phyloP scores from a whole-genome alignment of 1,140 invertebrate genomes.

The Mesaphorura yosii region DNA sequence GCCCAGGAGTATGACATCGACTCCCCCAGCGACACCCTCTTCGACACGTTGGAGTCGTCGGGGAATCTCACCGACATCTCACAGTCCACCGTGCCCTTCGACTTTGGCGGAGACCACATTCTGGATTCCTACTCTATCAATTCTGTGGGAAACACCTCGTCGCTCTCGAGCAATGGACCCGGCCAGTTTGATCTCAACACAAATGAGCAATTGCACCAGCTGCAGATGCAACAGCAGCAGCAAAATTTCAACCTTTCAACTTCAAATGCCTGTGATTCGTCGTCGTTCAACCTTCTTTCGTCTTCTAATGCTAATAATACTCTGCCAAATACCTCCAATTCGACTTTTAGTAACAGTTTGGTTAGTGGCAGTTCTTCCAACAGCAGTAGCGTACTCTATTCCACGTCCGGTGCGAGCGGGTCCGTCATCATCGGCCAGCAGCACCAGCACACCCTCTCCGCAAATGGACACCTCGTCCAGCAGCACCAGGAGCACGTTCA shows the following conservation, averaged over 20 bases:
- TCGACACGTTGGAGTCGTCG: slow-evolving; percentile 26
- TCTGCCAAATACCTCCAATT: not conserved
- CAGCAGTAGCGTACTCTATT: slow-evolving; percentile 4
- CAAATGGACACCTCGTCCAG: slow-evolving; percentile 10
- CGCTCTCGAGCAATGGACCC: not conserved
- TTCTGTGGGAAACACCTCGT: not conserved
- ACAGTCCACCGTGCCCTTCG: slow-evolving; percentile 29
- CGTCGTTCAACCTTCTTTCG: not conserved
- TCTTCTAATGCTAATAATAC: not conserved
- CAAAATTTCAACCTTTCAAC: not conserved
- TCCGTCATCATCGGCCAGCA: slow-evolving; percentile 7
- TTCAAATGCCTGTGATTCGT: no score
- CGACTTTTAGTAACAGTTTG: not conserved
- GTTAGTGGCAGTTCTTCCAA: not conserved
- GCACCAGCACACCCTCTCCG: no score
- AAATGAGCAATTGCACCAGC: not conserved
- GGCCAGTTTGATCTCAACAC: not conserved
- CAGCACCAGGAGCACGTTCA: slow-evolving; percentile 14
- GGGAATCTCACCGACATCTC: slow-evolving; percentile 30
- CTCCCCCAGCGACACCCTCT: slow-evolving; percentile 28
- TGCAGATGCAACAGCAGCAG: not conserved
- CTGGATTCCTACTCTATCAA: not conserved
- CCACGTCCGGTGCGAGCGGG: not conserved
- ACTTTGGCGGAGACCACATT: slow-evolving; percentile 12
- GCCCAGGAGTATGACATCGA: slow-evolving; percentile 30